Conservation (phyloP, 2,888 invertebrate genomes). For the Anodontia alba region DNA sequence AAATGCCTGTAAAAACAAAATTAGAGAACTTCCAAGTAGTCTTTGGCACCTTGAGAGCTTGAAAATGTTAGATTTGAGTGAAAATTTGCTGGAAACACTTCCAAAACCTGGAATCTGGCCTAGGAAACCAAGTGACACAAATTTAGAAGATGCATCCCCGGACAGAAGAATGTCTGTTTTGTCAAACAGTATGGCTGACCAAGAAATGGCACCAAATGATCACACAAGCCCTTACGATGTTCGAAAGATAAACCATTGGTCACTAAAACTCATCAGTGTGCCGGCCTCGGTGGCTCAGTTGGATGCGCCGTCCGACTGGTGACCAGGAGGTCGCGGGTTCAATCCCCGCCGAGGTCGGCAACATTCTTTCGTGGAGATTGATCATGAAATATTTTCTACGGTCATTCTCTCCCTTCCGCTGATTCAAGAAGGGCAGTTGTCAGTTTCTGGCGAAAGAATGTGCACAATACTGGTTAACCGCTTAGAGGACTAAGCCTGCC, state of each 20-base stretch:
- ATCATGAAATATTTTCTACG: no score
- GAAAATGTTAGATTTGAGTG: slow-evolving; percentile 57
- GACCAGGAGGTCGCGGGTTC: no score
- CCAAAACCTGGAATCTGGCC: slow-evolving; percentile 34
- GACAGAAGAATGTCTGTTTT: background rate
- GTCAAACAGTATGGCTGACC: background rate
- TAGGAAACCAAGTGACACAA: background rate
- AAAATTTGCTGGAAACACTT: slow-evolving; percentile 50
- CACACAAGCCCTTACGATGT: slow-evolving; percentile 30
- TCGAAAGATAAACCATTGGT: slow-evolving; percentile 48
- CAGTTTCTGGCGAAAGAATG: no score
- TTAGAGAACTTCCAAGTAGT: slow-evolving; percentile 89
- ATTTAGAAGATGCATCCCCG: background rate
- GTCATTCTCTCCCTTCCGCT: no score
- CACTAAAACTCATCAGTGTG: slow-evolving; percentile 32
- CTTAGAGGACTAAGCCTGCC: no score
- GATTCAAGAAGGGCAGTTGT: no score
- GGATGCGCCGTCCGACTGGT: no score
- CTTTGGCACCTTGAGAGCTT: slow-evolving; percentile 66
- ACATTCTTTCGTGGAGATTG: no score
- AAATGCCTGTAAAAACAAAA: slow-evolving; percentile 94
- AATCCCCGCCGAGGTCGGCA: no score
- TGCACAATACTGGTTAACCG: no score
- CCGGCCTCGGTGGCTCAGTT: no score
- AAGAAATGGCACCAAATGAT: background rate